Evolutionary conservation across 2,888 invertebrate species (phyloP), one percentile per base, ranked within the genome.

Genomic region (Tetragnatha montana): DNA sequence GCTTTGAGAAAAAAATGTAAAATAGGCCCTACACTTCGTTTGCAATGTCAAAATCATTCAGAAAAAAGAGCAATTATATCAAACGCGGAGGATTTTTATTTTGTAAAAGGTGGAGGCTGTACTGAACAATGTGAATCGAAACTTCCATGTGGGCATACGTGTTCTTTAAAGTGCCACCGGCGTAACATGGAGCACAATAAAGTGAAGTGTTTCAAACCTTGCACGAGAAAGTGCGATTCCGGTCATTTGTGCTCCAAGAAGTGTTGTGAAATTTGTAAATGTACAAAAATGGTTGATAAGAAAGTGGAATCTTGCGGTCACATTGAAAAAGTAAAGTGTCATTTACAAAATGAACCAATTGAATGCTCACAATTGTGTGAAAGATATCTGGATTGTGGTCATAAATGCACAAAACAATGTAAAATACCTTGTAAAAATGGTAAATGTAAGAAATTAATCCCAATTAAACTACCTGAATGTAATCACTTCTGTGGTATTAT

Each of bases 61-160:
- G 79, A 50, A n/a, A 69, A 81, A 21, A 78, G 17, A 8, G 85
- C 47, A 68, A 22, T 49, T 51, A 87, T 91, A 49, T 12, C 68
- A 4, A 73, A 50, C 69, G 88, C 60, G 19, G 49, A 51, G 19
- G 89, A 89, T 78, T 91, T 91, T 86, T 75, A 84, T 73, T 50
- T 71, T 81, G 89, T 87, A 6, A 87, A 85, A 8, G 89, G 87
- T 50, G 91, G 91, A 12, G 91, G 94, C 0, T 94, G 94, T 91
- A 81, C 73, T 49, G 71, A 91, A 69, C 91, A 91, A 6, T 94
- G 94, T 91, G 92, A 92, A 17, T 86, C 90, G 81, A 88, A 92
- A 22, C 92, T 93, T 50, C 35, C 87, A 3, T 94, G 94, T 91
- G 94, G 94, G 0, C 94, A 94, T 92, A 81, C 76, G 0, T 94